Percentiles rank a stretch among this genome's conserved stretches.
These are phyloP conservation scores for Caenorhabditis angaria DNA, from an alignment of 2,888 invertebrate species.

Conservation along the genomic window DNA sequence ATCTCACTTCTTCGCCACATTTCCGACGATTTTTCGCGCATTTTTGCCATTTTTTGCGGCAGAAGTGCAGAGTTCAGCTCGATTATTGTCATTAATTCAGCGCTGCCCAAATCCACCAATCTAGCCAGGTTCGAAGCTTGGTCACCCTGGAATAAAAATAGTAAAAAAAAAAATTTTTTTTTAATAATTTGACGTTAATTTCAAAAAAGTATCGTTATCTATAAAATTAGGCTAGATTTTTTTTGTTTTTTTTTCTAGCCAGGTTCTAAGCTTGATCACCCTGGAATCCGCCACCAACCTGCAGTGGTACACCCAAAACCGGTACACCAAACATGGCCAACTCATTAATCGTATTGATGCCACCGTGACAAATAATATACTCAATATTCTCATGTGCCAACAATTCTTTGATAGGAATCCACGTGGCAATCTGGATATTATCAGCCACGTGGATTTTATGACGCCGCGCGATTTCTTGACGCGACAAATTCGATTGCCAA, in stretches of 20 bases:
- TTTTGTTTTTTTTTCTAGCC: conserved; percentile 54
- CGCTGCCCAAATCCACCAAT: conserved; percentile 63
- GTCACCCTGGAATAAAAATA: conserved; percentile 66
- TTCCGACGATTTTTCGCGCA: conserved; percentile 47
- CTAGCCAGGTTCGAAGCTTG: conserved; percentile 65
- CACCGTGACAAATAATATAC: conserved; percentile 65
- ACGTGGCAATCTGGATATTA: conserved; percentile 55
- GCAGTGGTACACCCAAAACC: conserved; percentile 49
- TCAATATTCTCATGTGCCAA: conserved; percentile 65
- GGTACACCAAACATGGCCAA: conserved; percentile 26
- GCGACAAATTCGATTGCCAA: conserved; percentile 63
- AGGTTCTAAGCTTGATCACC: conserved; percentile 67
- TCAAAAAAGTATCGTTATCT: too few species aligned
- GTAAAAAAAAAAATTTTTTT: too few species aligned
- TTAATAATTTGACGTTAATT: too few species aligned
- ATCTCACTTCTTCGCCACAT: conserved; percentile 46
- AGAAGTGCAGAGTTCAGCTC: conserved; percentile 53
- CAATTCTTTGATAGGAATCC: conserved; percentile 52
- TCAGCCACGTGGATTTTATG: conserved; percentile 39
- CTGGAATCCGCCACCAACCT: conserved; percentile 39
- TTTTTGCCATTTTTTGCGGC: conserved; percentile 41
- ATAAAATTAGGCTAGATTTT: neutral
- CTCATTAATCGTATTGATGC: conserved; percentile 68
- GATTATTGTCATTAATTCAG: conserved; percentile 54
- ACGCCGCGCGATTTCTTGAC: conserved; percentile 35